A percentile compares a stretch with the other conserved stretches of the same genome.
These are phyloP conservation scores for Drosophila borborema DNA, from an alignment of 2,888 invertebrate species.

Conservation along the genomic window DNA sequence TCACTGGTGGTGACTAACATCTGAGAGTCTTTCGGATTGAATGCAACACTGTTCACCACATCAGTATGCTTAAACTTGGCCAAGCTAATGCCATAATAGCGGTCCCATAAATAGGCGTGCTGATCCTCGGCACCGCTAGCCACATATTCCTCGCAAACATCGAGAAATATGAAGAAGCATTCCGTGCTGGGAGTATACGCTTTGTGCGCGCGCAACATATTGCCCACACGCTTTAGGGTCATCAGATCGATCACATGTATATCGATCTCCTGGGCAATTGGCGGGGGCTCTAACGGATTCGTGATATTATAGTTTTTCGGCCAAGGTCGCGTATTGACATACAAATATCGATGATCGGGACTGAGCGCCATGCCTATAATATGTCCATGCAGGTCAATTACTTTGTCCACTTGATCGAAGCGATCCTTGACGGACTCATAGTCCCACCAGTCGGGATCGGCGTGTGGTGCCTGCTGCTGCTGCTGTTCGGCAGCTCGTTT, in stretches of 20 bases:
- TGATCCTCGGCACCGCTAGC: conserved; percentile 94
- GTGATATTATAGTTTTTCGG: conserved; percentile 90
- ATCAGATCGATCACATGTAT: conserved; percentile 94
- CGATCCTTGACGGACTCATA: conserved; percentile 89
- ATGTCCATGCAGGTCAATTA: conserved; percentile 93
- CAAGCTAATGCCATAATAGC: conserved; percentile 92
- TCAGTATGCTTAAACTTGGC: conserved; percentile 91
- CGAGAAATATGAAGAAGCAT: conserved; percentile 94
- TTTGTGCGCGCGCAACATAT: conserved; percentile 91
- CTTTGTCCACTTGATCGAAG: conserved; percentile 91
- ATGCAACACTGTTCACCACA: conserved; percentile 94
- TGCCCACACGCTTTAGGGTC: conserved; percentile 91
- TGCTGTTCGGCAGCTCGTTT: conserved; percentile 77
- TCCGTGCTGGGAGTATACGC: conserved; percentile 94
- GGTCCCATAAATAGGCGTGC: conserved; percentile 93
- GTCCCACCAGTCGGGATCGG: conserved; percentile 89
- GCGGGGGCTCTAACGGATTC: conserved; percentile 92
- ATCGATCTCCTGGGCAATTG: conserved; percentile 94
- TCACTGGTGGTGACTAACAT: conserved; percentile 94
- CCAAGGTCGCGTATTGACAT: conserved; percentile 94
- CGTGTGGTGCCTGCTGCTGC: conserved; percentile 84
- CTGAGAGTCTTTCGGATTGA: conserved; percentile 92
- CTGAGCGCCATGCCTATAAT: conserved; percentile 95
- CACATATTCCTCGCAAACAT: conserved; percentile 92
- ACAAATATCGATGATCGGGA: conserved; percentile 93